Evolutionary conservation across 1,140 invertebrate species (phyloP), one percentile per base, ranked within the genome.

Genomic region (Hylyphantes graminicola): DNA sequence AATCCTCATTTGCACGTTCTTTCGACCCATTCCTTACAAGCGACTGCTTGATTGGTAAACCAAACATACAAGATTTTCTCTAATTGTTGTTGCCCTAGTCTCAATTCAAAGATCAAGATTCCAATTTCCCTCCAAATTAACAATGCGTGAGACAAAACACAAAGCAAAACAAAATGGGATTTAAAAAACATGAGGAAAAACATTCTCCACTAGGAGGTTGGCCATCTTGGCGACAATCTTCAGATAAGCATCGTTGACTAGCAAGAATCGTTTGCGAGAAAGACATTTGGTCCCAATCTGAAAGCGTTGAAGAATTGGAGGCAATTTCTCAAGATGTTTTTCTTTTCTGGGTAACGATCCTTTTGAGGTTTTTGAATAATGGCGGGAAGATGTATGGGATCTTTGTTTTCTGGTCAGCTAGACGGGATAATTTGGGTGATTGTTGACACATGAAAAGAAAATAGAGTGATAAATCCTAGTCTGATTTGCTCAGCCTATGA

Each of bases 201-300:
- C 68, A 51, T 48, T 51, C 68, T 70, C 35, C 48, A 70, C 68
- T 53, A 53, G 54, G 54, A 70, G 53, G 50, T 12, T n/a, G 55
- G 11, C 51, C 48, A 76, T 76, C 74, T 76, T 63, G 55, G 74
- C 57, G 74, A 76, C 74, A 61, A 76, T 76, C 74, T 76, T 17
- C 17, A 4, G 74, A 76, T 76, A 76, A 76, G 74, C 74, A 76
- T 76, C 74, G 74, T 76, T 76, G 74, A 76, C 74, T 76, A n/a
- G 35, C 74, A 59, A 35, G 57, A 76, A 57, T 59, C n/a, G 19
- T 35, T 17, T 21, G 64, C 19, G 54, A 21, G 19, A 12, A 50
- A 76, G 35, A 57, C 59, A 76, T 76, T 76, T 76, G 74, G 59
- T 64, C 15, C 57, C 12, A 21, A 76, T 76, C 74, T 21, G 17